These are phyloP conservation scores for Zoanthus sansibaricus DNA, from an alignment of 92 coral and sea anemone genomes.

Conservation along the genomic window DNA sequence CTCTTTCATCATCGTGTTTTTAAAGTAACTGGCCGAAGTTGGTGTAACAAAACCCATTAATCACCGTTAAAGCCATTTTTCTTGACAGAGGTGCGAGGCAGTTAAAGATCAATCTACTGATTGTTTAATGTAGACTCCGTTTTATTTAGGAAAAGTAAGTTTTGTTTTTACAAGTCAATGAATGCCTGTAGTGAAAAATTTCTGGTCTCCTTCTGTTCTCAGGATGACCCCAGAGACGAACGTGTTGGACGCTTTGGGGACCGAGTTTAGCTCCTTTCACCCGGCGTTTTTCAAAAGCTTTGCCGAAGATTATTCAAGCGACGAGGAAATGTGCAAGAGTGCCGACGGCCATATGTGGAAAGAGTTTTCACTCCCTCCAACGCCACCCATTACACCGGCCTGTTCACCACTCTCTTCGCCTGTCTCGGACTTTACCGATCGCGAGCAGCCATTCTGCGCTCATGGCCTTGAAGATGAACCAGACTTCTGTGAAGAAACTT, in stretches of 20 bases:
- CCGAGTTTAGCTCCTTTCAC: slow-evolving; percentile 82
- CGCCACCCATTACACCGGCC: slow-evolving; percentile 90
- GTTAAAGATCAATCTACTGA: slow-evolving; percentile 24
- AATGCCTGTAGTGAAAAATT: slow-evolving; percentile 43
- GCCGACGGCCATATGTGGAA: slow-evolving; percentile 71
- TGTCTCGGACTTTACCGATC: slow-evolving; percentile 69
- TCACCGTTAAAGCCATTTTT: slow-evolving; percentile 26
- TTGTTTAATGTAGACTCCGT: slow-evolving; percentile 20
- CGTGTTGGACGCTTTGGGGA: slow-evolving; percentile 68
- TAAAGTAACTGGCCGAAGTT: slow-evolving; percentile 25
- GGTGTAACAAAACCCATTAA: background rate
- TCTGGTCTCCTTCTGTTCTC: slow-evolving; percentile 17
- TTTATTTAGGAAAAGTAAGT: slow-evolving; percentile 37
- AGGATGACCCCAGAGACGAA: slow-evolving; percentile 37
- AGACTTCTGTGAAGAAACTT: slow-evolving; percentile 72
- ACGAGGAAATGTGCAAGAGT: slow-evolving; percentile 70
- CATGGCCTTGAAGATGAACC: slow-evolving; percentile 76
- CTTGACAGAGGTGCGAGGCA: slow-evolving; percentile 35
- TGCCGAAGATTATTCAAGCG: slow-evolving; percentile 72
- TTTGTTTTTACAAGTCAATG: slow-evolving; percentile 46
- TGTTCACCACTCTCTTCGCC: slow-evolving; percentile 78
- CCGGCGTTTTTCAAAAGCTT: slow-evolving; percentile 83
- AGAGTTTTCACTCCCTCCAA: slow-evolving; percentile 81
- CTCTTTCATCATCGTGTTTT: background rate
- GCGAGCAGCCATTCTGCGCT: slow-evolving; percentile 81